Base-by-base conservation (phyloP, 2,888 invertebrate genomes). In the Leucozona laternaria region DNA sequence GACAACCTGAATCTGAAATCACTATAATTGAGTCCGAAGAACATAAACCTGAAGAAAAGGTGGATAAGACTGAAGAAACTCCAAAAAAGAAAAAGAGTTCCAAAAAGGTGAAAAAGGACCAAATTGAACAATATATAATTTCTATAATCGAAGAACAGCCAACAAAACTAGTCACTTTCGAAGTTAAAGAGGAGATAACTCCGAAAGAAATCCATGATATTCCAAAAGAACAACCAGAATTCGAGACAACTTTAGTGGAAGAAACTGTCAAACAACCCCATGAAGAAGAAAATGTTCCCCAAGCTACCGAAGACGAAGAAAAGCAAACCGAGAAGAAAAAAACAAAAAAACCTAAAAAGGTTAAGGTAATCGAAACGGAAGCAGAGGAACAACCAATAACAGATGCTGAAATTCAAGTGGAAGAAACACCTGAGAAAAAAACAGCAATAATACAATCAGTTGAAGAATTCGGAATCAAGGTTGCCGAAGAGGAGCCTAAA, bases 351-450 rank as follows among this genome's bases (percentile, higher is more conserved):
- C 80, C 84, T 2, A 83, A 93, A 94, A 2, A 94, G 94, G 64
- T 92, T 93, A 88, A 89, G 37, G 77, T 87, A 2, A 53, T 66
- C n/a, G 78, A 75, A 40, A 55, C 85, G 1, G 75, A 93, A 94
- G 1, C 91, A 93, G 92, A 93, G 89, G 92, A 93, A 0, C 92
- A 94, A 88, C 91, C 94, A 73, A 94, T 95, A 90, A 93, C 94
- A 88, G 93, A 93, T 28, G 60, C 70, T 53, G 77, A 84, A 25
- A 50, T 75, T 48, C 58, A 88, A 55, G 55, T 84, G 1, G 66
- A 87, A 7, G 88, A 85, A 66, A 28, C 28, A 31, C 37, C 28
- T 3, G 79, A 76, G 22, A 62, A 79, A 17, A 75, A 31, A 34
- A 76, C 88, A 6, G 71, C 79, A 68, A 66, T 78, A 8, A 64